These are phyloP conservation scores for Mustelus asterias DNA, from an alignment of 2,113 vertebrate genomes.

Conservation along the genomic window DNA sequence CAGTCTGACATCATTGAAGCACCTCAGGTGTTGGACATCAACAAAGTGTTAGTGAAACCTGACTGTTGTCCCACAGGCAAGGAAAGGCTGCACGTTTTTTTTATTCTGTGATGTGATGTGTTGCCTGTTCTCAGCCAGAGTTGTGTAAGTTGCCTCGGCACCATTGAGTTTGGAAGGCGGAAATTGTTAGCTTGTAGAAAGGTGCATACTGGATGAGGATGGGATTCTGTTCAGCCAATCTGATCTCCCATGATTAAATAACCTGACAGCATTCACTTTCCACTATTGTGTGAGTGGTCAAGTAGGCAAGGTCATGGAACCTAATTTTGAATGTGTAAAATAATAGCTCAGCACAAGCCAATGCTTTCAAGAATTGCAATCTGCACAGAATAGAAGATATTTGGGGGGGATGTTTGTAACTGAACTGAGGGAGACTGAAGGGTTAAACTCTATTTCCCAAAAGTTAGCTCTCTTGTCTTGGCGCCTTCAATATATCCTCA, in stretches of 20 bases:
- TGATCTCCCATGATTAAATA: neutral
- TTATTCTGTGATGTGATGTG: neutral
- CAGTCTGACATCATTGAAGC: neutral
- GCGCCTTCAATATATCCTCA: neutral
- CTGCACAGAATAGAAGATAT: neutral
- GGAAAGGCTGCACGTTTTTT: neutral
- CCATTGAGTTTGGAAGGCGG: neutral
- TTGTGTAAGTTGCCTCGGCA: neutral
- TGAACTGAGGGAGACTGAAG: neutral
- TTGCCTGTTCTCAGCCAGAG: neutral
- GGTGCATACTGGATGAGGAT: neutral
- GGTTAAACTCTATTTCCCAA: constrained; percentile 13
- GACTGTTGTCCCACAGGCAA: neutral
- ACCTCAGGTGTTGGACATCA: neutral
- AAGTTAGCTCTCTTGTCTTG: neutral
- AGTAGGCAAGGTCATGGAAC: neutral
- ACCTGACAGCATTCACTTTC: neutral
- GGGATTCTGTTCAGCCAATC: neutral
- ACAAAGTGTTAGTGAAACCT: neutral
- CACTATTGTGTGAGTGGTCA: neutral
- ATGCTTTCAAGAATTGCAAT: neutral
- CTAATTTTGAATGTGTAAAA: neutral
- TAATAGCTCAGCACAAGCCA: neutral
- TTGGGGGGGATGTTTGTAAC: neutral
- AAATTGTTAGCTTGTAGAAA: neutral